Evolutionary conservation across 2,888 invertebrate genomes (phyloP), one percentile per base, ranked within the genome.

Genomic region (Xiphydria camelus): DNA sequence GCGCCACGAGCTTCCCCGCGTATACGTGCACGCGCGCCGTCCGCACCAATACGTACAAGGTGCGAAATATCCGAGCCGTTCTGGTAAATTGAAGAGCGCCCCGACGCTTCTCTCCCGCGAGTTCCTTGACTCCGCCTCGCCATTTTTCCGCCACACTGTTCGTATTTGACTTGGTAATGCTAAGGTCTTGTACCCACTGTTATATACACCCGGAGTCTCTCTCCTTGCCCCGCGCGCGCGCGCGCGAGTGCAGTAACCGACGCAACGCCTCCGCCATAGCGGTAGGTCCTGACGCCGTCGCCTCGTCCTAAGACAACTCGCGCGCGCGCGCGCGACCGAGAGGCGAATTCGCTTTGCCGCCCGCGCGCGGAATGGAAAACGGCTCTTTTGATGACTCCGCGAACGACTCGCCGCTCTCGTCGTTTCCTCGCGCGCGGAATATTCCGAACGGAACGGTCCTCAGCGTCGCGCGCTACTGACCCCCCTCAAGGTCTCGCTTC

Each of bases 141-240:
- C 49, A 62, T 67, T 66, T 68, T 66, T 64, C 61, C 60, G 56
- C 40, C 56, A 57, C 55, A 57, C 56, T 45, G 61, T 55, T 64
- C 60, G 55, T 59, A 73, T 72, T 73, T 73, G 73, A 73, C 68
- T 74, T 73, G 74, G 72, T 73, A 73, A 73, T 73, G 59, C 59
- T 51, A 55, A 66, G 62, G 65, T 59, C 64, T 60, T 57, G 56
- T 58, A 51, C 49, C 48, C 54, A 51, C 55, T 59, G 62, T 60
- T 57, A 55, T 58, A 51, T 48, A 47, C 54, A 51, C 55, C 54
- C 43, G 29, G n/a, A n/a, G 43, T 25, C 45, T 20, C 21, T 10
- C 45, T 20, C 34, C 43, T 10, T 38, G 12, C 17, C 31, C n/a
- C n/a, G 10, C 34, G 15, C 34, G 17, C 17, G 41, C 38, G 41